phyloP scores from a whole-genome alignment of 23 tunicate species.

The Diplosoma virens region DNA sequence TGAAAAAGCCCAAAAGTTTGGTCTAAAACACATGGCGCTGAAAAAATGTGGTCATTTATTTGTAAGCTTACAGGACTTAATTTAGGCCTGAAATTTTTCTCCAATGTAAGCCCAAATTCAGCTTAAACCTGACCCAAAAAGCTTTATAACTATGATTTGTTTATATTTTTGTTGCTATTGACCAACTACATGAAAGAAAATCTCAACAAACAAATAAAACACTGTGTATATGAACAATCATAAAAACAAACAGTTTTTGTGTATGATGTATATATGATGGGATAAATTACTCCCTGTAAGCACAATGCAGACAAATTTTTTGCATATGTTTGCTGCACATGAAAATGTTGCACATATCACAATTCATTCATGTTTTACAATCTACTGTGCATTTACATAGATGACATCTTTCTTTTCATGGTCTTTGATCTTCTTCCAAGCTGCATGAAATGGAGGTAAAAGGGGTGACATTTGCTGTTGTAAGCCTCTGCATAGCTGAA shows the following conservation, averaged over 20 bases:
- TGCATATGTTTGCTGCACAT: background rate
- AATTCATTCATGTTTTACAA: background rate
- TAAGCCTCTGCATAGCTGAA: background rate
- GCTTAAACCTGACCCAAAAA: too few relatives aligned
- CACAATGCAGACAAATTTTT: background rate
- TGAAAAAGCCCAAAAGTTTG: too few relatives aligned
- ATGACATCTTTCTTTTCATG: background rate
- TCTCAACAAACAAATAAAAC: background rate
- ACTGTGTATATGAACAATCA: background rate
- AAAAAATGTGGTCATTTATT: too few relatives aligned
- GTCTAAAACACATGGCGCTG: too few relatives aligned
- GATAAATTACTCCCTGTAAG: background rate
- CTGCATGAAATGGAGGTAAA: background rate
- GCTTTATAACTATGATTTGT: too few relatives aligned
- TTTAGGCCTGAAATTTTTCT: too few relatives aligned
- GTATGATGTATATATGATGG: background rate
- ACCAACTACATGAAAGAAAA: background rate
- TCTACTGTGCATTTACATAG: background rate
- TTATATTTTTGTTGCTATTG: background rate
- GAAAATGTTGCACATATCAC: background rate
- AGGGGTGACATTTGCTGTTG: background rate
- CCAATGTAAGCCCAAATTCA: too few relatives aligned
- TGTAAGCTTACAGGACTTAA: too few relatives aligned
- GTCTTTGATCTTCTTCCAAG: background rate
- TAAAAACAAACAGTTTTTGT: background rate